Base-by-base conservation (phyloP, 2,113 vertebrate species). In the Phaethon lepturus region DNA sequence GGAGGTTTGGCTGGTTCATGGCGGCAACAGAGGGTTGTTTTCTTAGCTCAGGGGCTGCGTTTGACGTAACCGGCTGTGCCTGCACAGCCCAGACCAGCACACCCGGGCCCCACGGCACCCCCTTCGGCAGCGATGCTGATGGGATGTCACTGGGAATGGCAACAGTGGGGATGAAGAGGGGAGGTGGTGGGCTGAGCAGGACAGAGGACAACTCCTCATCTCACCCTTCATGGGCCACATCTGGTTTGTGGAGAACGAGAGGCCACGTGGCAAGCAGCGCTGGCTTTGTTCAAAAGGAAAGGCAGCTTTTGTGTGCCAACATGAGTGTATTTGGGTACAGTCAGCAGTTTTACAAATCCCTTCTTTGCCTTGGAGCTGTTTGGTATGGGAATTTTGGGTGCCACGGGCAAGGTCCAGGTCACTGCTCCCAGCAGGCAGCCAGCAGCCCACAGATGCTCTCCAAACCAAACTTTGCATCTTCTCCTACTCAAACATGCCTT, bases 171-270 rank as follows among this genome's bases (percentile, higher is more conserved):
- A n/a, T 6, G 24, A 78, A 47, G 28, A 42, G 45, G 40, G 49
- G 42, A 47, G 52, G 26, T 1, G 17, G 17, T 35, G 60, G 49
- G 16, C 20, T 44, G 25, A 60, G 31, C 7, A 9, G 19, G 52
- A 45, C 25, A 79, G 55, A 66, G 24, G 13, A 42, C 55, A 33
- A 18, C 42, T 60, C 23, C 22, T 52, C 13, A 1, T 66, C 42
- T 42, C 1, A 0, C 7, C 12, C 10, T 71, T 69, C 0, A 0
- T 12, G 17, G 38, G 5, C 23, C 53, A 33, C 2, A 0, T 5
- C 20, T 45, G 25, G 12, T 59, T 63, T 7, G 7, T 52, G 60
- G 31, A 59, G 62, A 77, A 45, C 28, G 22, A 72, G 47, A 45
- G 50, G n/a, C 50, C 6, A 7, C 26, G 17, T 6, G 2, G 29